Evolutionary conservation across 1,140 invertebrate genomes (phyloP).

Genomic region (Neomicropteryx cornuta): DNA sequence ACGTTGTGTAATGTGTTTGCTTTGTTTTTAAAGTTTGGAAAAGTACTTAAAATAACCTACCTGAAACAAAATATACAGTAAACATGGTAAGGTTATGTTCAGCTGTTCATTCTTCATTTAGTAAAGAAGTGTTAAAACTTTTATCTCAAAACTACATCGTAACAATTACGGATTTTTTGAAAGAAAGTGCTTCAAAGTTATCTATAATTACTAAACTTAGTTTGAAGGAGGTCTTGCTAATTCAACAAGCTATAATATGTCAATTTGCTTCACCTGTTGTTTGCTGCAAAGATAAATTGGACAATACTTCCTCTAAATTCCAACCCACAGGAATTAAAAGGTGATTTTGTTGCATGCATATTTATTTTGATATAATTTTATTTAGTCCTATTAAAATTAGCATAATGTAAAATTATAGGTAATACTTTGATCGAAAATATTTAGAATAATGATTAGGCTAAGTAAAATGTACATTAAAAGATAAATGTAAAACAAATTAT

Average conservation of each 20-base stretch:
- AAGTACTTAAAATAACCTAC: too few species aligned
- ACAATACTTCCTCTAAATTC: slow-evolving; percentile 14
- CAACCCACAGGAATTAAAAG: slow-evolving; percentile 20
- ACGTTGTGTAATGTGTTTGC: too few species aligned
- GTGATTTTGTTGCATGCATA: slow-evolving; percentile 9
- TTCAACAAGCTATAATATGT: slow-evolving; percentile 26
- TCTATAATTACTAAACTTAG: slow-evolving; percentile 26
- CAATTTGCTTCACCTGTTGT: slow-evolving; percentile 25
- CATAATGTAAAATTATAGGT: background rate
- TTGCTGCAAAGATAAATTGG: slow-evolving; percentile 19
- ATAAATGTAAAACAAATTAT: too few species aligned
- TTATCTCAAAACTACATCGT: slow-evolving; percentile 41
- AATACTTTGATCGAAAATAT: background rate
- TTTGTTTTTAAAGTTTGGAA: too few species aligned
- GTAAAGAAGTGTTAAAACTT: slow-evolving; percentile 30
- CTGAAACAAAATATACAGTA: too few species aligned
- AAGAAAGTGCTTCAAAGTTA: slow-evolving; percentile 34
- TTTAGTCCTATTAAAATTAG: background rate
- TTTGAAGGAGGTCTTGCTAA: slow-evolving; percentile 22
- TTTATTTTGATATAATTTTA: slow-evolving; percentile 1
- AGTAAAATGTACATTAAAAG: too few species aligned
- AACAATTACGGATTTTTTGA: slow-evolving; percentile 47
- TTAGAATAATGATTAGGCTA: background rate
- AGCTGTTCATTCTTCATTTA: slow-evolving; percentile 29
- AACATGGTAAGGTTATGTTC: slow-evolving; percentile 35